A percentile compares a stretch with the other conserved stretches of the same genome.
Conservation (phyloP, 2,888 invertebrate species). For the Tortricodes alternella region DNA sequence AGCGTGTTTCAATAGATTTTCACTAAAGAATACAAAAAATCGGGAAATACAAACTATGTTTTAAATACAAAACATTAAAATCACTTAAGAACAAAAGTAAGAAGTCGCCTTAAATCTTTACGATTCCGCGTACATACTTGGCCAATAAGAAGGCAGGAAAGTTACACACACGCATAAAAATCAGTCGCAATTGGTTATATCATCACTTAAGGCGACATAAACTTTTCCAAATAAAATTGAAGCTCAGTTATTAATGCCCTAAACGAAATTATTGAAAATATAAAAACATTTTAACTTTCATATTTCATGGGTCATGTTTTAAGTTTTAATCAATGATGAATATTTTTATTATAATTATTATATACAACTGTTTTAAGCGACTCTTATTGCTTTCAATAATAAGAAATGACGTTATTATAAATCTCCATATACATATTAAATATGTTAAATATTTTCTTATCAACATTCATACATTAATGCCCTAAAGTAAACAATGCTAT, state of each 20-base stretch:
- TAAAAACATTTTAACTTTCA: conserved; percentile 1
- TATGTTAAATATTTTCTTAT: conserved; percentile 34
- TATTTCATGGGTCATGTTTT: conserved; percentile 14
- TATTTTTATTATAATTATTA: conserved; percentile 36
- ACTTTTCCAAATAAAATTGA: not conserved
- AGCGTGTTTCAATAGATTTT: conserved; percentile 13
- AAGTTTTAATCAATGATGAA: not conserved
- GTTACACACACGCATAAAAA: not conserved
- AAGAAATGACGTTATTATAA: conserved; percentile 40
- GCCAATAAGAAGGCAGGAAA: not conserved
- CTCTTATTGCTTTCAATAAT: conserved; percentile 64
- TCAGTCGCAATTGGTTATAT: not conserved
- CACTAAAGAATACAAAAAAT: conserved; percentile 9
- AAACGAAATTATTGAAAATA: not conserved
- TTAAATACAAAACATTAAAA: conserved; percentile 7
- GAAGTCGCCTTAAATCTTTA: not conserved
- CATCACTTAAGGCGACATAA: not conserved
- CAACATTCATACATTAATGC: conserved; percentile 28
- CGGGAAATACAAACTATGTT: conserved; percentile 3
- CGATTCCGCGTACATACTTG: not conserved
- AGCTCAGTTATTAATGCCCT: not conserved
- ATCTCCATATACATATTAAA: conserved; percentile 39
- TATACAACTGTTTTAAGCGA: conserved; percentile 59
- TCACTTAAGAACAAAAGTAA: not conserved
- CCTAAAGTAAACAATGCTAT: conserved; percentile 31